Percentiles rank a stretch among this genome's conserved stretches.
These are phyloP conservation scores for Sebastes fasciatus DNA, from an alignment of 2,113 vertebrate genomes.

Conservation along the genomic window DNA sequence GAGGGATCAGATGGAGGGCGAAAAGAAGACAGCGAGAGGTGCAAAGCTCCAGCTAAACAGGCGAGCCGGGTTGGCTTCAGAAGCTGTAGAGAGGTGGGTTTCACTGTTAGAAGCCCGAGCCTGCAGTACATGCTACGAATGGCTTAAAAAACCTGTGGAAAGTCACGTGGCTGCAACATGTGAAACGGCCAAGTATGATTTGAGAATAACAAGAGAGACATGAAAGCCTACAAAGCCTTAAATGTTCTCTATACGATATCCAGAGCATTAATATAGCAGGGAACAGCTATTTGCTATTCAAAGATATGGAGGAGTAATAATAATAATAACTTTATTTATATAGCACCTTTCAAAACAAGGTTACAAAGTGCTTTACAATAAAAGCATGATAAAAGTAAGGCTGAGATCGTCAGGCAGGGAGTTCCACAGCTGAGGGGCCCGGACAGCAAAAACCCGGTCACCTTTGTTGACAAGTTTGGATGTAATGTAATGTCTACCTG, in stretches of 20 bases:
- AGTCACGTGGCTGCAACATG: constrained; percentile 21
- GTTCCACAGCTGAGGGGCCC: too few species aligned
- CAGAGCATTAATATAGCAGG: too few species aligned
- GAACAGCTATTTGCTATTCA: too few species aligned
- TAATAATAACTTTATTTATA: too few species aligned
- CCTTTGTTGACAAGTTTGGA: too few species aligned
- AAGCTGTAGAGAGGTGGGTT: constrained; percentile 43
- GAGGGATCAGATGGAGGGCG: constrained; percentile 70
- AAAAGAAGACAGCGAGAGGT: constrained; percentile 62
- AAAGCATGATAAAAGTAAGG: too few species aligned
- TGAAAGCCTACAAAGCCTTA: neutral
- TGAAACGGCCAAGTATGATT: constrained; percentile 28
- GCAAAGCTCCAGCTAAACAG: constrained; percentile 71
- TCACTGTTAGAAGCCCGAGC: constrained; percentile 20
- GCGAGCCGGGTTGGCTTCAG: constrained; percentile 41
- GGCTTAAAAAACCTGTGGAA: constrained; percentile 30
- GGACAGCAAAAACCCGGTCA: too few species aligned
- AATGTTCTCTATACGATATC: neutral
- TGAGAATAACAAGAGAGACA: neutral
- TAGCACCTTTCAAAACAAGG: too few species aligned
- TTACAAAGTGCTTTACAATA: too few species aligned
- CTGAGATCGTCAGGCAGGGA: too few species aligned
- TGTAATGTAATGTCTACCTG: too few species aligned
- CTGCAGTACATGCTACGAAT: constrained; percentile 18
- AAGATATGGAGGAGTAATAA: too few species aligned